Percentiles rank a stretch among this genome's conserved stretches.
phyloP scores from a whole-genome alignment of 2,113 vertebrate genomes.

The Larimichthys polyactis region DNA sequence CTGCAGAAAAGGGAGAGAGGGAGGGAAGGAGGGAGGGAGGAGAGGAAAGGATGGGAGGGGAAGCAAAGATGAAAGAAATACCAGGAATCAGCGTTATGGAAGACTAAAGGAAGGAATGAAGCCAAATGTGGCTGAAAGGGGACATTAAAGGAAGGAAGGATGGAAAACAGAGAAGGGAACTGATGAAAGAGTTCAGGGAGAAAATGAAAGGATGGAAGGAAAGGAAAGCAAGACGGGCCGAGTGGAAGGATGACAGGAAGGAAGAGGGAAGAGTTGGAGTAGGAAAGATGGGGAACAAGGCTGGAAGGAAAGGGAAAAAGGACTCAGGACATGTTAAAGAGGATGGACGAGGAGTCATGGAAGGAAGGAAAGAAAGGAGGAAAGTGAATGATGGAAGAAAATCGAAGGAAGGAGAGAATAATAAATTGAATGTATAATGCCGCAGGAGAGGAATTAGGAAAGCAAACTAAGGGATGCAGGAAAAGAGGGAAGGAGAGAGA shows the following conservation, averaged over 20 bases:
- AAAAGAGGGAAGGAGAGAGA: background rate
- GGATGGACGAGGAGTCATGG: background rate
- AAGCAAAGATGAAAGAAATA: background rate
- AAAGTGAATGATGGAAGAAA: background rate
- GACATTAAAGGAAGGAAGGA: too few species aligned
- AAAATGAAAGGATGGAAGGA: too few species aligned
- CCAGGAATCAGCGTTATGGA: too few species aligned
- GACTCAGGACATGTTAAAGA: background rate
- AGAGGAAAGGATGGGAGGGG: rapidly evolving
- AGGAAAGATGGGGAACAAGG: background rate
- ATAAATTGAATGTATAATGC: background rate
- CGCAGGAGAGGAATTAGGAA: background rate
- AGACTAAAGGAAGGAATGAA: background rate
- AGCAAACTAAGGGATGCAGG: background rate
- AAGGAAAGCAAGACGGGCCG: background rate
- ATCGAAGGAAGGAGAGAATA: too few species aligned
- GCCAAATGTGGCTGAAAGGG: background rate
- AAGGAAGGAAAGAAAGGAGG: background rate
- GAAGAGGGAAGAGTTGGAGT: background rate
- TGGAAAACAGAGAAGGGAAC: too few species aligned
- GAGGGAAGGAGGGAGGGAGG: too few species aligned
- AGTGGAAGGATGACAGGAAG: too few species aligned
- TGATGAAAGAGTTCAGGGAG: too few species aligned
- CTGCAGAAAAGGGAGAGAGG: slow-evolving; percentile 13
- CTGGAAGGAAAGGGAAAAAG: background rate